Percentiles rank a stretch among this genome's conserved stretches.
phyloP scores from a whole-genome alignment of 1,140 invertebrate genomes.

The Drosophila albomicans region DNA sequence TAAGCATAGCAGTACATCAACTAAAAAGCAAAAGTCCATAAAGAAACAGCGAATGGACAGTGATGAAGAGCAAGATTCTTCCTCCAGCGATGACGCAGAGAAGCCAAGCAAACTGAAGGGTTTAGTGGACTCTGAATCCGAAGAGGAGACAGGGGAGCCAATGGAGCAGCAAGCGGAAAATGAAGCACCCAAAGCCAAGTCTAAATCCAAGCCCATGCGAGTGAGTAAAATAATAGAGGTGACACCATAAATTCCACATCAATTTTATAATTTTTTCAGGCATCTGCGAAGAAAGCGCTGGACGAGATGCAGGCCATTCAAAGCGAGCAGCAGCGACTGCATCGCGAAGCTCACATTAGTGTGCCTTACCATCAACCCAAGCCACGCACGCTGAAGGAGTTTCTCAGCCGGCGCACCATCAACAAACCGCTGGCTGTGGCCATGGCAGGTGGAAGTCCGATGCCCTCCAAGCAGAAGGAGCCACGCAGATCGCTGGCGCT shows the following conservation, averaged over 20 bases:
- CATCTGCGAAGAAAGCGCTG: conserved; percentile 84
- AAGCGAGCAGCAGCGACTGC: conserved; percentile 87
- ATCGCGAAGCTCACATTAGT: conserved; percentile 87
- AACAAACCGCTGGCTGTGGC: conserved; percentile 75
- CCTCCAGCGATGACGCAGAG: conserved; percentile 9
- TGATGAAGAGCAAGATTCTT: conserved; percentile 12
- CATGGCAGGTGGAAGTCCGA: conserved; percentile 69
- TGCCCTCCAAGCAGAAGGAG: conserved; percentile 45
- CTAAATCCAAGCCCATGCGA: conserved; percentile 52
- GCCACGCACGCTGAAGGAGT: conserved; percentile 89
- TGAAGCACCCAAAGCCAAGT: conserved; percentile 21
- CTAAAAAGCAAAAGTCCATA: conserved; percentile 43
- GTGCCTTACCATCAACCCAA: conserved; percentile 91
- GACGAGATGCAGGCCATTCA: conserved; percentile 85
- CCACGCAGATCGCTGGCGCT: conserved; percentile 70
- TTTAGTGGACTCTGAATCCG: conserved; percentile 69
- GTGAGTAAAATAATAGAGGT: conserved; percentile 28
- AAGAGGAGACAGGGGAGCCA: conserved; percentile 45
- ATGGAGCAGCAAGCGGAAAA: conserved; percentile 32
- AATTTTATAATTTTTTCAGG: conserved; percentile 56
- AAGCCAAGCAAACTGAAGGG: conserved; percentile 43
- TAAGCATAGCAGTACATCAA: background rate
- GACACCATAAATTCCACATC: background rate
- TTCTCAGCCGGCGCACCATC: conserved; percentile 86
- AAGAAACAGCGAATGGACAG: conserved; percentile 39